phyloP scores from a whole-genome alignment of 2,113 vertebrate species.

The Chinchilla lanigera region DNA sequence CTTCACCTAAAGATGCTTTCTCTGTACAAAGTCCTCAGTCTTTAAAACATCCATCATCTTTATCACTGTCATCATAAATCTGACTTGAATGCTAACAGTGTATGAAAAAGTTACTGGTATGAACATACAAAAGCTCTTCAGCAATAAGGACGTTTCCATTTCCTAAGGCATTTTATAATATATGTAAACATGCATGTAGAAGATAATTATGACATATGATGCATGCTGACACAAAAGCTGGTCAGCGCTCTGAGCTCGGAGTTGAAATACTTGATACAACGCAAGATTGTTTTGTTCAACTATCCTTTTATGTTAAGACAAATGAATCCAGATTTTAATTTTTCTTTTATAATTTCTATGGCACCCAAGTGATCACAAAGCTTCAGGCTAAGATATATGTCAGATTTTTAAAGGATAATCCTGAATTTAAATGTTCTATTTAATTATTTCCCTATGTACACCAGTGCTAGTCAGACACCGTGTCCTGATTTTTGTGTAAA shows the following conservation, averaged over 20 bases:
- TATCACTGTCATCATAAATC: neutral
- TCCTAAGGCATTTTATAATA: neutral
- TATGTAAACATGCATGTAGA: neutral
- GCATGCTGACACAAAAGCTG: neutral
- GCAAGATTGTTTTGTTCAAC: neutral
- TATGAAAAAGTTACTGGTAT: neutral
- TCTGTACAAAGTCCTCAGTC: neutral
- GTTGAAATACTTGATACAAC: constrained; percentile 6
- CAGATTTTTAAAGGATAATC: constrained; percentile 55
- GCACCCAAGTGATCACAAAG: neutral
- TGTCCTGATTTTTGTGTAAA: constrained; percentile 48
- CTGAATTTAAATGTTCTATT: constrained; percentile 54
- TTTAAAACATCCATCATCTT: neutral
- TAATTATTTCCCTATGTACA: constrained; percentile 46
- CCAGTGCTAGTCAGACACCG: neutral
- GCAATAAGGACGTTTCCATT: neutral
- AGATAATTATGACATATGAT: neutral
- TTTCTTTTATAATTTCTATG: neutral
- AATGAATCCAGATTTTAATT: neutral
- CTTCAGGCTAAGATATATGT: neutral
- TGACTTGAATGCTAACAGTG: neutral
- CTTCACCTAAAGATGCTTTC: neutral
- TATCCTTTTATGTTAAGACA: neutral
- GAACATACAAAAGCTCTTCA: neutral
- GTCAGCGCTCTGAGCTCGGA: neutral